Base-by-base conservation (phyloP, 2,113 vertebrate genomes). In the Amphiprion ocellaris region DNA sequence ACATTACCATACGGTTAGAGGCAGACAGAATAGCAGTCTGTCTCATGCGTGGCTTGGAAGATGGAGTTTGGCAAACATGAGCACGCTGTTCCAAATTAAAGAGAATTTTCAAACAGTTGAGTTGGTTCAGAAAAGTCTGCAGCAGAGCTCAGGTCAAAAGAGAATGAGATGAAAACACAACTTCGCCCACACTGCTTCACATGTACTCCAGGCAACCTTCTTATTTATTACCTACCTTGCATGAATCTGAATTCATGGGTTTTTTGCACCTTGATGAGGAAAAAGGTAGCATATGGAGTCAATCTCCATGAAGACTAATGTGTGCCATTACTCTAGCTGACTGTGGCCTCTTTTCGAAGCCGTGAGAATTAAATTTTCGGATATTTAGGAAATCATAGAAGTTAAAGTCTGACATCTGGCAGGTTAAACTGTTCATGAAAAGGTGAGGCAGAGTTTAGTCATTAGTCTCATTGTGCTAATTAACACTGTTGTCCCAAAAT, bases 301-400 rank as follows among this genome's bases (percentile, higher is more conserved):
- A 61, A 41, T 65, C 19, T 74, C 85, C 80, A 83, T 70, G 44
- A 70, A 80, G 85, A 76, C 56, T 62, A 80, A 89, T 88, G 55
- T 63, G 47, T 68, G 49, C 67, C 68, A 87, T 88, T 89, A 87
- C 74, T 74, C 59, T 37, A 63, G 66, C 61, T 83, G 78, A 86
- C 69, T 77, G 66, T 37, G 50, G 58, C 58, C 87, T 77, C 73
- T 77, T 84, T 64, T 83, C 64, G 79, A 19, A 56, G 15, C 63
- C 65, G 69, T 82, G 58, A 74, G 54, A 63, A 74, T 77, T 46
- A 23, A 56, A 86, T 63, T 66, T 50, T 30, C 19, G 16, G n/a
- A 67, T 41, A 55, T 63, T 47, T 33, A 30, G 59, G 41, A 33
- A 70, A 66, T 69, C 0, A 1, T 11, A 46, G 55, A 77, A 56